phyloP scores from a whole-genome alignment of 2,797 vertebrate species.

The Melanotaenia nigrans region DNA sequence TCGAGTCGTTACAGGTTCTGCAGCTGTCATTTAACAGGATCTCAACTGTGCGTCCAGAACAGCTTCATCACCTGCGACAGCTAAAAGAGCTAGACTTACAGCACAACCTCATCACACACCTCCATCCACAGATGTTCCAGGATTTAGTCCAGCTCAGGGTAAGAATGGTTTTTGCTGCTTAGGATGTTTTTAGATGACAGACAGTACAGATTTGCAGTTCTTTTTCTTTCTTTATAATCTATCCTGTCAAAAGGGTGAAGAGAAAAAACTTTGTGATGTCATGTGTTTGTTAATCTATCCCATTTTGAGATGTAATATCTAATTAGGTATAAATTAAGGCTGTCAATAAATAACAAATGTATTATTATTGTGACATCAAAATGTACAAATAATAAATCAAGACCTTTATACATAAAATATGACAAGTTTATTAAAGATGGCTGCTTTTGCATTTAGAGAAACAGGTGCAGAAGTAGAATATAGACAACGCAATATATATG shows the following conservation, averaged over 20 bases:
- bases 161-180: constrained; percentile 19
- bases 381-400: too few relatives aligned
- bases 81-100: constrained; percentile 85
- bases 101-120: constrained; percentile 84
- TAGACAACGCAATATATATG: too few relatives aligned
- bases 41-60: constrained; percentile 67
- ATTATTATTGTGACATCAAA: too few relatives aligned
- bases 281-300: neutral
- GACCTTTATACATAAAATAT: too few relatives aligned
- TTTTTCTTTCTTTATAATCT: neutral
- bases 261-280: neutral
- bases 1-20: constrained; percentile 80
- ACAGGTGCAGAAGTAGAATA: too few relatives aligned
- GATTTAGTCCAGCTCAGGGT: constrained; percentile 86
- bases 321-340: neutral
- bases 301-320: neutral
- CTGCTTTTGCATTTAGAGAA: too few relatives aligned
- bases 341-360: too few relatives aligned
- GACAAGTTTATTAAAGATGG: too few relatives aligned
- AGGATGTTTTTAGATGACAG: neutral
- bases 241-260: neutral
- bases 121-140: constrained; percentile 85
- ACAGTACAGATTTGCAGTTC: neutral
- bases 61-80: constrained; percentile 81
- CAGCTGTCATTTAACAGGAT: constrained; percentile 87